Evolutionary conservation across 2,797 vertebrate genomes (phyloP), one percentile per base, ranked within the genome.

Genomic region (Lagodon rhomboides): DNA sequence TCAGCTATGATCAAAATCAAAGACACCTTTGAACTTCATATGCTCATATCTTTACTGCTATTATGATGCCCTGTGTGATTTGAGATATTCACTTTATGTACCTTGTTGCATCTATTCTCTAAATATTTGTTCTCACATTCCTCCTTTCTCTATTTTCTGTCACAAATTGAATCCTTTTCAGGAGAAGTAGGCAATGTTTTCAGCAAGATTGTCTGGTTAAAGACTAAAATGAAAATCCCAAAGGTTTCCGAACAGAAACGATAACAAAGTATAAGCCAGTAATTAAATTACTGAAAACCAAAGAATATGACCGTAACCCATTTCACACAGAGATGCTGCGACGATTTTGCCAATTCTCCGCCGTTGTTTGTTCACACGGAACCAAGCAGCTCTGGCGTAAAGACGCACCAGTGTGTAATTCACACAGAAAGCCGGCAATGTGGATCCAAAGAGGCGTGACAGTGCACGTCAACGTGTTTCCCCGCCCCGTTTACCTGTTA

Each of bases 281-380:
- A 23, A 65, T 47, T 72, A 53, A 54, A 51, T 77, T 70, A 69
- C 53, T 66, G 27, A 49, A 65, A 22, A 49, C 53, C 22, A 59
- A 64, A 60, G 27, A 73, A 69, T 78, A 61, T 49, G 54, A 30
- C 5, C 7, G 30, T 34, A 34, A 6, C 30, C 30, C 30, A 6
- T 34, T 34, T 34, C 5, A 34, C 30, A 34, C 30, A 34, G 6
- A 34, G 3, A 5, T 7, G 30, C 30, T 6, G 30, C 30, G 6
- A 6, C 30, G 5, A 6, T 34, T 34, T 34, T 34, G 30, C 30
- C 30, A 34, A 34, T 34, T 34, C 5, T 30, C n/a, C n/a, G n/a
- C n/a, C n/a, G n/a, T 5, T 30, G 30, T 30, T 30, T 30, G 30
- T 30, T 30, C 6, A 30, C 30, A 30, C 30, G 6, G 30, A 30